Evolutionary conservation across 2,113 vertebrate species (phyloP).

Genomic region (Calyptommatus sinebrachiatus): DNA sequence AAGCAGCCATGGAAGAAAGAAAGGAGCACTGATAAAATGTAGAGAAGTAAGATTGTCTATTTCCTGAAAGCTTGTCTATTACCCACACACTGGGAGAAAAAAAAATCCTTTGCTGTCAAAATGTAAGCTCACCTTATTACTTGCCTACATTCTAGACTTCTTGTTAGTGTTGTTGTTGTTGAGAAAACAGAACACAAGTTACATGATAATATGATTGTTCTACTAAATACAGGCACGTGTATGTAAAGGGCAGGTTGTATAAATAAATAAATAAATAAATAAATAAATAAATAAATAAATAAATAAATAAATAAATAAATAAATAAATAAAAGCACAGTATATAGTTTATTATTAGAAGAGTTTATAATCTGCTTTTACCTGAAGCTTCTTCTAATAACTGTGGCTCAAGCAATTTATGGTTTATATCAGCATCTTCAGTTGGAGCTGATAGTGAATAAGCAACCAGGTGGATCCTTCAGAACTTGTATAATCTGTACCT

Average conservation of each 20-base stretch:
- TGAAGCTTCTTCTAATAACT: no score
- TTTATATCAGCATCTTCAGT: no score
- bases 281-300: no score
- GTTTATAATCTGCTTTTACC: no score
- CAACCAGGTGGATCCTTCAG: no score
- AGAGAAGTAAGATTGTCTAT: constrained; percentile 31
- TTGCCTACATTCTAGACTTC: constrained; percentile 12
- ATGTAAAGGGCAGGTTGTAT: neutral
- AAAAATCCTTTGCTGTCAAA: constrained; percentile 25
- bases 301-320: no score
- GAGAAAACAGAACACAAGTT: neutral
- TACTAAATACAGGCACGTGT: neutral
- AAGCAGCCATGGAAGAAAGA: neutral
- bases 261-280: no score
- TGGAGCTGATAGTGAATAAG: no score
- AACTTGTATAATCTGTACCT: no score
- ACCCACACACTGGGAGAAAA: constrained; percentile 30
- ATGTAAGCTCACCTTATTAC: constrained; percentile 34
- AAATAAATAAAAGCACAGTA: no score
- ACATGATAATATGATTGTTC: neutral
- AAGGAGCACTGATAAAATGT: constrained; percentile 12
- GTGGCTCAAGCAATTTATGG: no score
- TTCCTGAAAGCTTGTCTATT: constrained; percentile 2
- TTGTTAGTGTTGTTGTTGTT: neutral
- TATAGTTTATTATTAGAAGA: no score